phyloP scores from a whole-genome alignment of 1,140 invertebrate species.

The Drosophila busckii region DNA sequence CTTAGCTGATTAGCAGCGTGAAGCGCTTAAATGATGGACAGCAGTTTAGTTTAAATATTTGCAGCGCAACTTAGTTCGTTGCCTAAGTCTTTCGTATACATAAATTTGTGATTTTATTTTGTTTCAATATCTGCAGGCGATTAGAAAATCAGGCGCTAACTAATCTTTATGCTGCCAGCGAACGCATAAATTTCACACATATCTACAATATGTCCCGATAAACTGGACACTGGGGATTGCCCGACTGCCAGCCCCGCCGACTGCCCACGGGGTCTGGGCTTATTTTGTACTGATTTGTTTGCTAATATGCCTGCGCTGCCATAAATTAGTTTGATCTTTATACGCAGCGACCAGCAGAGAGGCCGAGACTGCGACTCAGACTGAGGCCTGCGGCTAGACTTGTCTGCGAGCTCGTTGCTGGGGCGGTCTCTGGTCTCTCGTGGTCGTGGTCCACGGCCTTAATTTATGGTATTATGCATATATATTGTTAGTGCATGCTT shows the following conservation, averaged over 20 bases:
- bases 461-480: slow-evolving; percentile 20
- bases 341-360: slow-evolving; percentile 44
- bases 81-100: slow-evolving; percentile 47
- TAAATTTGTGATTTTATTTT: slow-evolving; percentile 68
- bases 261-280: slow-evolving; percentile 40
- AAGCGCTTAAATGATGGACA: not conserved
- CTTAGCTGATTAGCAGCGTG: slow-evolving; percentile 62
- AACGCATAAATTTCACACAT: slow-evolving; percentile 63
- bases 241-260: not conserved
- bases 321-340: slow-evolving; percentile 76
- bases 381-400: slow-evolving; percentile 31
- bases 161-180: slow-evolving; percentile 66
- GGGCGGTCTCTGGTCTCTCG: slow-evolving; percentile 1
- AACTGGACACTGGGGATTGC: not conserved
- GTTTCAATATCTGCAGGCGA: slow-evolving; percentile 54
- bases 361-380: slow-evolving; percentile 3
- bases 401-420: slow-evolving; percentile 29
- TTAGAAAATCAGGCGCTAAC: slow-evolving; percentile 67
- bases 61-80: slow-evolving; percentile 37
- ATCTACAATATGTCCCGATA: slow-evolving; percentile 20
- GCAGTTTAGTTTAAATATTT: slow-evolving; percentile 53
- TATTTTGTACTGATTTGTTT: slow-evolving; percentile 78
- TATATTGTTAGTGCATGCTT: slow-evolving; percentile 56
- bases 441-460: slow-evolving; percentile 4
- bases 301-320: slow-evolving; percentile 74